Evolutionary conservation across 2,888 invertebrate species (phyloP).

Genomic region (Arrhopalites spinosus): DNA sequence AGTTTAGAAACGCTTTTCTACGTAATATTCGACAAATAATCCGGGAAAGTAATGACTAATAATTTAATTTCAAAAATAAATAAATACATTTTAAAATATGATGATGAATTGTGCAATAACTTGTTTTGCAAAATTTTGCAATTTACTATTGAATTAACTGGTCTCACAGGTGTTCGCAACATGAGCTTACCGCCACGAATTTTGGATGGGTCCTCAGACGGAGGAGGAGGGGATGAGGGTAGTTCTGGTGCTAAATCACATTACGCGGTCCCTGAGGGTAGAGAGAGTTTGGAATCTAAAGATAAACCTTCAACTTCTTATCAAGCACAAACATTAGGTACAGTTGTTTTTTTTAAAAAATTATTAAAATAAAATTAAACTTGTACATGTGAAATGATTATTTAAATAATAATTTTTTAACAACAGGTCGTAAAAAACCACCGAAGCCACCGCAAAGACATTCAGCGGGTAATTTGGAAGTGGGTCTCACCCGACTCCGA

Average conservation of each 20-base stretch:
- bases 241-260: conserved; percentile 43
- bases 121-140: not conserved
- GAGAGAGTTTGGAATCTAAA: conserved; percentile 39
- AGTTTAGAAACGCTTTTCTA: conserved; percentile 95
- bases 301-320: conserved; percentile 53
- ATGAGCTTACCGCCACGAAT: conserved; percentile 76
- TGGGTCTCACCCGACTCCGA: conserved; percentile 64
- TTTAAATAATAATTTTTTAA: not conserved
- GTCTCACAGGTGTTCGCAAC: not conserved
- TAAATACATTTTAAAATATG: not conserved
- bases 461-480: conserved; percentile 81
- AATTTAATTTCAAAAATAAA: not conserved
- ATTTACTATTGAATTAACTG: not conserved
- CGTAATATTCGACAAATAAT: conserved; percentile 97
- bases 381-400: not conserved
- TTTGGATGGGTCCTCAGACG: conserved; percentile 57
- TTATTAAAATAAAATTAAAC: too few relatives aligned
- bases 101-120: not conserved
- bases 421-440: conserved; percentile 60
- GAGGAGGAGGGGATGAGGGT: conserved; percentile 30
- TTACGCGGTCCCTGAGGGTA: conserved; percentile 54
- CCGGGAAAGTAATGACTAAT: conserved; percentile 81
- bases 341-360: too few relatives aligned
- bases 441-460: conserved; percentile 75
- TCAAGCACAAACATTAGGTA: conserved; percentile 60